Conservation (phyloP, 2,113 vertebrate species). For the Ascaphus truei region DNA sequence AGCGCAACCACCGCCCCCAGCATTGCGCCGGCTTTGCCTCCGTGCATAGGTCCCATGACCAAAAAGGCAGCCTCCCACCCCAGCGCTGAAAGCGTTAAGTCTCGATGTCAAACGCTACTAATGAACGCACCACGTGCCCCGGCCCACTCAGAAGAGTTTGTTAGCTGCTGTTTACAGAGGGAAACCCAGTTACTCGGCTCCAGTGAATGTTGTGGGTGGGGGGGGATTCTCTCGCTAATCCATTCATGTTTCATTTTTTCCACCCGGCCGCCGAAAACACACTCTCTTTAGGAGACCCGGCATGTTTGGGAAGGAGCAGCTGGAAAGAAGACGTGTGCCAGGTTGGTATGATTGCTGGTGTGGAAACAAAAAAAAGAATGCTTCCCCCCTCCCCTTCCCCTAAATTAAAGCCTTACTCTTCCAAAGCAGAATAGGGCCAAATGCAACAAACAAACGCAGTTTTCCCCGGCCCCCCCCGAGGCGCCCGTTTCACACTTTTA, state of each 20-base stretch:
- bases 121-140: background rate
- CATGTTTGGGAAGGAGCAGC: conserved; percentile 70
- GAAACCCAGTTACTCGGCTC: conserved; percentile 66
- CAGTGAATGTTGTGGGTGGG: background rate
- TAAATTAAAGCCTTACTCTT: conserved; percentile 64
- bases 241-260: conserved; percentile 71
- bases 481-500: conserved; percentile 69
- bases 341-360: conserved; percentile 66
- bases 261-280: conserved; percentile 55
- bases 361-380: conserved; percentile 66
- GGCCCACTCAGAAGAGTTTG: conserved; percentile 38
- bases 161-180: conserved; percentile 75
- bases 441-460: conserved; percentile 78
- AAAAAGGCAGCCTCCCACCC: too few relatives aligned
- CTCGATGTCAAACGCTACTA: too few relatives aligned
- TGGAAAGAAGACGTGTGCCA: conserved; percentile 69
- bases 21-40: too few relatives aligned
- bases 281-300: conserved; percentile 72
- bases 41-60: too few relatives aligned
- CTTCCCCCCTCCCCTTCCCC: conserved; percentile 49
- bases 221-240: conserved; percentile 64
- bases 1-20: too few relatives aligned
- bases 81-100: too few relatives aligned
- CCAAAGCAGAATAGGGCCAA: conserved; percentile 71
- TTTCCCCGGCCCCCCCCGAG: conserved; percentile 79